A percentile compares a stretch with the other conserved stretches of the same genome.
Evolutionary conservation across 2,888 invertebrate genomes (phyloP).

Genomic region (Hirtodrosophila alboralis): DNA sequence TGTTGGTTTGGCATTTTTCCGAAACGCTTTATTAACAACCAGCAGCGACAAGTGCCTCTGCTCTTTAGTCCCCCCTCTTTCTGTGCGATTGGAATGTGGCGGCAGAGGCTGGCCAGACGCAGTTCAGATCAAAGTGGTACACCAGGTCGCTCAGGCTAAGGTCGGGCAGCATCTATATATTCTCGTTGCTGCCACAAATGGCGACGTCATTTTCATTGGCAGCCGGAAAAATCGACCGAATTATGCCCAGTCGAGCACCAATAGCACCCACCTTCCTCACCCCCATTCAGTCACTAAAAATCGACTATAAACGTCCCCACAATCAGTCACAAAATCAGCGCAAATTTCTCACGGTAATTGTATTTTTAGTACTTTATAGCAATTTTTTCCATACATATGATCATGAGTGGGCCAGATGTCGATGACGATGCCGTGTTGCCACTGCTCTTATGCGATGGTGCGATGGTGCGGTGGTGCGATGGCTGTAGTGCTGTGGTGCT

Average conservation of each 20-base stretch:
- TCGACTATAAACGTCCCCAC: slow-evolving; percentile 79
- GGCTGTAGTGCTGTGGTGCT: slow-evolving; percentile 9
- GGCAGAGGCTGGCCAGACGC: slow-evolving; percentile 61
- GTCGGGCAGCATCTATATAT: no score
- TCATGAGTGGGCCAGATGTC: slow-evolving; percentile 69
- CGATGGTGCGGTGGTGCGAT: slow-evolving; percentile 34
- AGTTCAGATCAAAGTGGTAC: slow-evolving; percentile 67
- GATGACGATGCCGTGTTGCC: slow-evolving; percentile 42
- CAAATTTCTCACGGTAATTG: slow-evolving; percentile 79
- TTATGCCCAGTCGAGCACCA: slow-evolving; percentile 14
- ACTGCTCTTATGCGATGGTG: slow-evolving; percentile 8
- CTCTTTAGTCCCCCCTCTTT: slow-evolving; percentile 1
- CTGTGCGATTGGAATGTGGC: slow-evolving; percentile 66
- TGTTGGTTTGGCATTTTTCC: slow-evolving; percentile 61
- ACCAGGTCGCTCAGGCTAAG: slow-evolving; percentile 40
- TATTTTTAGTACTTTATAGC: slow-evolving; percentile 83
- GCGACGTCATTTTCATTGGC: slow-evolving; percentile 17
- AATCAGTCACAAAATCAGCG: slow-evolving; percentile 81
- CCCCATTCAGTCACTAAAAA: slow-evolving; percentile 76
- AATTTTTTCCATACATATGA: slow-evolving; percentile 75
- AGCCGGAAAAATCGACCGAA: slow-evolving; percentile 53
- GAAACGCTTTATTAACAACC: slow-evolving; percentile 61
- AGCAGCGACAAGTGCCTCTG: slow-evolving; percentile 17
- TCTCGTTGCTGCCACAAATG: not conserved
- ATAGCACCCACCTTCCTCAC: no score